A percentile compares a stretch with the other conserved stretches of the same genome.
phyloP scores from a whole-genome alignment of 2,888 invertebrate species.

The Pogonocherus hispidulus region DNA sequence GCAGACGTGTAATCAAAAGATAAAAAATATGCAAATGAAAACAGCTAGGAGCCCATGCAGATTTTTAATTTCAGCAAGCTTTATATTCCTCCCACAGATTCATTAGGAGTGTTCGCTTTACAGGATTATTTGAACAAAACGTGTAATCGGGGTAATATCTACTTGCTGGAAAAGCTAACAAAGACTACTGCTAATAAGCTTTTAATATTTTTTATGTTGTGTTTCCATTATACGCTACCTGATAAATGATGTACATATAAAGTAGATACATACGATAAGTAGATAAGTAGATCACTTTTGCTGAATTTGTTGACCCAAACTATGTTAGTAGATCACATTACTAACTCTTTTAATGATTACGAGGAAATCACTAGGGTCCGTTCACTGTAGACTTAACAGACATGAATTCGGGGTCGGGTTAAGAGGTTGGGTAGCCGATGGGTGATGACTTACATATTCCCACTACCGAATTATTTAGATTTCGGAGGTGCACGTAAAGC shows the following conservation, averaged over 20 bases:
- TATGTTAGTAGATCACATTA: too few species aligned
- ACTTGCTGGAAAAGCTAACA: conserved; percentile 4
- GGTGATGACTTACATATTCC: too few species aligned
- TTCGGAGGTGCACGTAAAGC: too few species aligned
- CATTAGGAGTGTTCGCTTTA: background rate
- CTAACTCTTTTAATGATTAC: too few species aligned
- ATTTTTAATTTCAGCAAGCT: conserved; percentile 2
- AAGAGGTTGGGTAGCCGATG: too few species aligned
- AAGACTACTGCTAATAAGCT: background rate
- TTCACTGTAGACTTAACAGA: too few species aligned
- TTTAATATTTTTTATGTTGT: background rate
- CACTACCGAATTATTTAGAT: too few species aligned
- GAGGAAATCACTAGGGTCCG: too few species aligned
- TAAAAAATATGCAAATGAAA: conserved; percentile 13
- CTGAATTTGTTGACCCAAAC: too few species aligned
- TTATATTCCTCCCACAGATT: conserved; percentile 2
- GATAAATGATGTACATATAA: background rate
- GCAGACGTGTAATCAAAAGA: background rate
- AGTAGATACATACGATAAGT: too few species aligned
- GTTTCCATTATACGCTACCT: background rate
- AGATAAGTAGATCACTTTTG: too few species aligned
- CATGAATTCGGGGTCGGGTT: too few species aligned
- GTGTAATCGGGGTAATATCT: conserved; percentile 7
- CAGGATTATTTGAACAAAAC: background rate
- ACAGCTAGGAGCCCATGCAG: background rate